Percentiles rank a stretch among this genome's conserved stretches.
phyloP scores from a whole-genome alignment of 2,888 invertebrate species.

The Drosophila mulleri region DNA sequence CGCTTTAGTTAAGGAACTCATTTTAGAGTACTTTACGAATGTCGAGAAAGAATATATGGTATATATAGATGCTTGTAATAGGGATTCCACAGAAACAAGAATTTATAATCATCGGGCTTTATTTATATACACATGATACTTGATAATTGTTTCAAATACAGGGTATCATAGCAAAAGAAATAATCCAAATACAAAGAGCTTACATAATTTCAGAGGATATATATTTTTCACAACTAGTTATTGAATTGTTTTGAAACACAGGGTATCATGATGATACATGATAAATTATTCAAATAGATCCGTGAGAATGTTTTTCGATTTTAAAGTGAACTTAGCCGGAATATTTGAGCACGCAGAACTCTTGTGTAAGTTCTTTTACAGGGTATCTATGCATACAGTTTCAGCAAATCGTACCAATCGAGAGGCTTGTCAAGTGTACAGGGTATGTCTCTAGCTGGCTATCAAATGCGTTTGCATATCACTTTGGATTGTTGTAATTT shows the following conservation, averaged over 20 bases:
- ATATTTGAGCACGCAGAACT: not conserved
- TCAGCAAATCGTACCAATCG: not conserved
- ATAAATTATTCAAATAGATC: not conserved
- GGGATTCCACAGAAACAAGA: too few species aligned
- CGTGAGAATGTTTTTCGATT: not conserved
- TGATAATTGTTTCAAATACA: too few species aligned
- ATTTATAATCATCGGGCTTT: too few species aligned
- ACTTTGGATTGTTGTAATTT: constrained; percentile 17
- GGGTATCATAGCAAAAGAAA: too few species aligned
- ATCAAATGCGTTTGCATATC: constrained; percentile 12
- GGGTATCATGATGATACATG: too few species aligned
- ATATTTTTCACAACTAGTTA: too few species aligned
- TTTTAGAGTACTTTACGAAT: not conserved
- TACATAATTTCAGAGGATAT: too few species aligned
- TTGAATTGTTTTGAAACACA: too few species aligned
- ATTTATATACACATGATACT: too few species aligned
- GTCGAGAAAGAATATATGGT: not conserved
- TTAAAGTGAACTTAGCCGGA: too few species aligned
- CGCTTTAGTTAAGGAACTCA: not conserved
- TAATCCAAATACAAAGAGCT: too few species aligned
- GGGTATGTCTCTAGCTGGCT: not conserved
- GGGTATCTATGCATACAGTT: not conserved
- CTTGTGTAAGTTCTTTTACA: not conserved
- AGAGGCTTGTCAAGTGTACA: not conserved
- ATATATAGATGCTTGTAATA: not conserved